Percentiles rank a stretch among this genome's conserved stretches.
Evolutionary conservation across 2,888 invertebrate genomes (phyloP).

Genomic region (Cetonia aurata): DNA sequence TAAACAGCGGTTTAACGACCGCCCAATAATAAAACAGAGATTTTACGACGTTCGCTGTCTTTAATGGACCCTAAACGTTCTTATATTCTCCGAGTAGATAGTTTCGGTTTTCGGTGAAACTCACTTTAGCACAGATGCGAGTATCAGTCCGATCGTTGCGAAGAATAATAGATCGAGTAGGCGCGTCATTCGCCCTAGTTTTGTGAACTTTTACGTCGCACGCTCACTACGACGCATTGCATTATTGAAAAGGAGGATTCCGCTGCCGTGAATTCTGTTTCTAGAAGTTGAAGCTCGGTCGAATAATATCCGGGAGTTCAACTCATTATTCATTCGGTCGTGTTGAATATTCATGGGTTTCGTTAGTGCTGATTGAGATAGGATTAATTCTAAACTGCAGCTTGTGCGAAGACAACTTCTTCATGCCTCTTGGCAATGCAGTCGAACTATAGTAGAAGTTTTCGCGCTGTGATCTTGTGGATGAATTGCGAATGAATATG

Average conservation of each 20-base stretch:
- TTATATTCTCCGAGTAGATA: background rate
- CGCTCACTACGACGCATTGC: conserved; percentile 5
- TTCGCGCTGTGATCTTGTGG: background rate
- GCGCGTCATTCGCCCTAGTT: background rate
- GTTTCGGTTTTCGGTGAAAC: background rate
- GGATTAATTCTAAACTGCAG: conserved; percentile 14
- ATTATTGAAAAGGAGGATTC: background rate
- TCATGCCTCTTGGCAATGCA: too few relatives aligned
- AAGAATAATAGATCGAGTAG: too few relatives aligned
- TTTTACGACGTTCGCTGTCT: conserved; percentile 12
- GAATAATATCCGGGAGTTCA: conserved; percentile 17
- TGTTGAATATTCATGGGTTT: conserved; percentile 23
- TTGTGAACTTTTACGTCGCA: conserved; percentile 4
- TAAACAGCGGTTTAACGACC: conserved; percentile 5
- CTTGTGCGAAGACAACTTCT: background rate
- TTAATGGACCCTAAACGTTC: conserved; percentile 24
- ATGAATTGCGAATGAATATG: background rate
- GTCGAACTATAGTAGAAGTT: too few relatives aligned
- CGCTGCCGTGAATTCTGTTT: background rate
- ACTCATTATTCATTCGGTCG: background rate
- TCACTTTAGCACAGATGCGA: too few relatives aligned
- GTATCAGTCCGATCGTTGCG: background rate
- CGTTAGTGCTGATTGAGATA: conserved; percentile 26
- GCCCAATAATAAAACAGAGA: conserved; percentile 15
- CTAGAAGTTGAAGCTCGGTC: background rate